Conservation (phyloP, 2,888 invertebrate genomes). For the Trissonchulus sp. region DNA sequence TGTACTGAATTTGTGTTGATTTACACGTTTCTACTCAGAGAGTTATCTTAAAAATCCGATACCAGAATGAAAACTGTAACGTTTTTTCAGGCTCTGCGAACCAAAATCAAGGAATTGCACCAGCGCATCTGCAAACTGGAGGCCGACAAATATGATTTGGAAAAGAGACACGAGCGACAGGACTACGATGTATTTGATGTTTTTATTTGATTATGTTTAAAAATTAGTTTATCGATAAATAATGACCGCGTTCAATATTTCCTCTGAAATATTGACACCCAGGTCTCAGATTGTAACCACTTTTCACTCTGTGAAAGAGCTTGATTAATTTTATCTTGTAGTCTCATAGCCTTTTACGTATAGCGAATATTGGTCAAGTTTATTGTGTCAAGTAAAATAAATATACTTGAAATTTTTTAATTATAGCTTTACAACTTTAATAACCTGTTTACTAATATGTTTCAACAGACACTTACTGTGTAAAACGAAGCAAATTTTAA, state of each 20-base stretch:
- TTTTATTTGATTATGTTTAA: slow-evolving; percentile 18
- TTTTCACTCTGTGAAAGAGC: too few relatives aligned
- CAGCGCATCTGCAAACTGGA: slow-evolving; percentile 47
- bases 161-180: slow-evolving; percentile 49
- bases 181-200: slow-evolving; percentile 46
- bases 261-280: too few relatives aligned
- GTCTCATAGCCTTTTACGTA: too few relatives aligned
- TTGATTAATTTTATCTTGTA: too few relatives aligned
- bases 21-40: background rate
- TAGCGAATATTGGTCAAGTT: too few relatives aligned
- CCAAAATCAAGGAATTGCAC: slow-evolving; percentile 45
- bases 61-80: background rate
- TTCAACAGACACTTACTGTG: background rate
- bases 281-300: too few relatives aligned
- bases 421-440: background rate
- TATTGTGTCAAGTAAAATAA: too few relatives aligned
- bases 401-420: too few relatives aligned
- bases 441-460: slow-evolving; percentile 12
- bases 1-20: background rate
- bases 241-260: too few relatives aligned
- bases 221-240: background rate
- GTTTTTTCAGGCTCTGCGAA: slow-evolving; percentile 24
- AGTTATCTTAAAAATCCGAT: background rate
- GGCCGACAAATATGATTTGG: slow-evolving; percentile 49
- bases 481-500: too few relatives aligned